phyloP scores from a whole-genome alignment of 2,113 vertebrate genomes.

The Erythrocercus mccallii region DNA sequence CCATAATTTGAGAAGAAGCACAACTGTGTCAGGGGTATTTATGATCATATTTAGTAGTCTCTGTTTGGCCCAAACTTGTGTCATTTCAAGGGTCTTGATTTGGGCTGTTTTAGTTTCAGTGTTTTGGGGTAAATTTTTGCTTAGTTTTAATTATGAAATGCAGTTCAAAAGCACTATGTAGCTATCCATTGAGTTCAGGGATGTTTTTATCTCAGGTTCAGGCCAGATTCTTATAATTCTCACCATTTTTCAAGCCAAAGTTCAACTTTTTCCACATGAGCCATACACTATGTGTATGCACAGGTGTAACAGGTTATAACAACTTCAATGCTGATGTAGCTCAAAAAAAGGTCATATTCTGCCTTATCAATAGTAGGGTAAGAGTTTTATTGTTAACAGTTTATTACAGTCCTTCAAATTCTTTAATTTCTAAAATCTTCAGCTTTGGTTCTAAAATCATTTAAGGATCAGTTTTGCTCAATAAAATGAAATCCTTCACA shows the following conservation, averaged over 20 bases:
- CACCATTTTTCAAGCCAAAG: not conserved
- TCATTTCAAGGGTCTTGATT: not conserved
- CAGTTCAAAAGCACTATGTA: not conserved
- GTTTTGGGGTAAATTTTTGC: not conserved
- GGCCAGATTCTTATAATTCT: not conserved
- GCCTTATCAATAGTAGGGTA: not conserved
- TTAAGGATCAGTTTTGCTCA: not conserved
- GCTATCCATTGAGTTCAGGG: not conserved
- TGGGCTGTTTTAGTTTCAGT: not conserved
- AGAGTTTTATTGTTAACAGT: not conserved
- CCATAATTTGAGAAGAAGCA: not conserved
- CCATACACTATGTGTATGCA: accelerated
- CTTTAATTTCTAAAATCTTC: not conserved
- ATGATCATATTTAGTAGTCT: not conserved
- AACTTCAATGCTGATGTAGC: not conserved
- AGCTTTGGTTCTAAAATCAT: not conserved
- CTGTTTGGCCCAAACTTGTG: not conserved
- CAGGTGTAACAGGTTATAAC: not conserved
- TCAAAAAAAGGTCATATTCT: not conserved
- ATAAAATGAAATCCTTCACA: not conserved
- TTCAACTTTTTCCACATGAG: not conserved
- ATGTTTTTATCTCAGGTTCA: not conserved
- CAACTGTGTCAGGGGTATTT: not conserved
- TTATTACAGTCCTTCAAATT: not conserved
- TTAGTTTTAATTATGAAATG: not conserved